Conservation (phyloP, 2,888 invertebrate species). For the Pimpla rufipes region DNA sequence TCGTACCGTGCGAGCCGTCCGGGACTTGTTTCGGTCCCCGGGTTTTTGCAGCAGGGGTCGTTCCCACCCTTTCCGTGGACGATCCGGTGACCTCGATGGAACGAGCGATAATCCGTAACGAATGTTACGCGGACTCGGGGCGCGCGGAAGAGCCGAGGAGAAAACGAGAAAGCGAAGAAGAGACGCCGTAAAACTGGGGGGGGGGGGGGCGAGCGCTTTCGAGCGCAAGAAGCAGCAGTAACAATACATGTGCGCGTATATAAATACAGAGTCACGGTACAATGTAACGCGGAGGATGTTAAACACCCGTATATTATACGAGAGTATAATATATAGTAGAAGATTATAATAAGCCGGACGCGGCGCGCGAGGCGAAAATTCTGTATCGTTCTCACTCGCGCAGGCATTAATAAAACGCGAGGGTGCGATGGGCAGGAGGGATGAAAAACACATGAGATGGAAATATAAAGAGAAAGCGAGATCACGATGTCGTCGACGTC, state of each 20-base stretch:
- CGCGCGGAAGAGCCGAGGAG: constrained; percentile 13
- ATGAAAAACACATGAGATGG: not conserved
- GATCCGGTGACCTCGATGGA: constrained; percentile 77
- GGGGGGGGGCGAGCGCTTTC: constrained; percentile 17
- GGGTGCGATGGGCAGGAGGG: constrained; percentile 4
- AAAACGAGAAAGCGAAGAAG: constrained; percentile 15
- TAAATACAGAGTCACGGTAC: constrained; percentile 42
- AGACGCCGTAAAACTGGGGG: constrained; percentile 45
- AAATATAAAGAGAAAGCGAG: constrained; percentile 8
- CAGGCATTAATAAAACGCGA: constrained; percentile 57
- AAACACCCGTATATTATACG: constrained; percentile 64
- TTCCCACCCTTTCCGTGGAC: constrained; percentile 71
- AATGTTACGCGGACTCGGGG: constrained; percentile 69
- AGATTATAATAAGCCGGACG: constrained; percentile 81
- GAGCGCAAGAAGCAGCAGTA: constrained; percentile 41
- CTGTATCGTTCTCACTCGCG: constrained; percentile 79
- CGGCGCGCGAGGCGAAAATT: constrained; percentile 76
- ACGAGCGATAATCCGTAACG: constrained; percentile 76
- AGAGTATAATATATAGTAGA: constrained; percentile 73
- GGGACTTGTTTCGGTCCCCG: not conserved
- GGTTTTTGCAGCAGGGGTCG: constrained; percentile 40
- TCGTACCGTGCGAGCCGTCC: not conserved
- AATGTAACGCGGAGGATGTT: constrained; percentile 47
- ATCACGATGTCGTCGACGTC: not conserved
- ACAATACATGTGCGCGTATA: constrained; percentile 16